These are phyloP conservation scores for Cabera pusaria DNA, from an alignment of 2,888 invertebrate species.

Conservation along the genomic window DNA sequence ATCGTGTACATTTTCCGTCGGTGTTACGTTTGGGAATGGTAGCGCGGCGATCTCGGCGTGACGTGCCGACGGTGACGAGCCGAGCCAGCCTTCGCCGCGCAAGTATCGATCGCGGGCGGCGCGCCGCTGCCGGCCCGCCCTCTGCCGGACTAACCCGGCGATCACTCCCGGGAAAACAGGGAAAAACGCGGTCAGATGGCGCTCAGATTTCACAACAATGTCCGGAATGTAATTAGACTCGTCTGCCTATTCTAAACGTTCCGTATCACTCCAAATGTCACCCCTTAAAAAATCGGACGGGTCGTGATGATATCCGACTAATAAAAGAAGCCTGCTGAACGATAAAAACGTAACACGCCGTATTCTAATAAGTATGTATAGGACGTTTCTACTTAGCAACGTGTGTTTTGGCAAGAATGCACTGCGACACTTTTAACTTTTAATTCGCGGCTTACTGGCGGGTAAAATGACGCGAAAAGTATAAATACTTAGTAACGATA, in stretches of 20 bases:
- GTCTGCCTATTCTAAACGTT: slow-evolving; percentile 1
- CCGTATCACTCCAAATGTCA: background rate
- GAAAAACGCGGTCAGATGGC: slow-evolving; percentile 60
- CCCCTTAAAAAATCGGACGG: background rate
- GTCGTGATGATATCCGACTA: slow-evolving; percentile 4
- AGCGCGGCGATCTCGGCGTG: slow-evolving; percentile 47
- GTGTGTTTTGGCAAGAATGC: slow-evolving; percentile 31
- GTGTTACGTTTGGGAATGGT: slow-evolving; percentile 37
- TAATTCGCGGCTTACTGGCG: slow-evolving; percentile 27
- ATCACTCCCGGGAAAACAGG: slow-evolving; percentile 57
- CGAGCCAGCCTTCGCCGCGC: slow-evolving; percentile 50
- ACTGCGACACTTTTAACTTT: slow-evolving; percentile 32
- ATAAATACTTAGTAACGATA: too few species aligned
- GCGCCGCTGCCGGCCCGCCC: slow-evolving; percentile 52
- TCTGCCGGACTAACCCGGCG: slow-evolving; percentile 53
- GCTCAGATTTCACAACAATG: slow-evolving; percentile 36
- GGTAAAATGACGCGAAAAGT: too few species aligned
- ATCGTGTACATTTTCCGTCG: slow-evolving; percentile 46
- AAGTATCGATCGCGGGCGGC: slow-evolving; percentile 71
- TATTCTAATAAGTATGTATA: slow-evolving; percentile 12
- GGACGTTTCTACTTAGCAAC: slow-evolving; percentile 5
- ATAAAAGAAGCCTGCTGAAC: too few species aligned
- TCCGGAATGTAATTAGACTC: slow-evolving; percentile 21
- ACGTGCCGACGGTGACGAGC: slow-evolving; percentile 68
- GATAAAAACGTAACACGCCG: slow-evolving; percentile 4